Base-by-base conservation (phyloP, 2,888 invertebrate species). In the Sesamia inferens region DNA sequence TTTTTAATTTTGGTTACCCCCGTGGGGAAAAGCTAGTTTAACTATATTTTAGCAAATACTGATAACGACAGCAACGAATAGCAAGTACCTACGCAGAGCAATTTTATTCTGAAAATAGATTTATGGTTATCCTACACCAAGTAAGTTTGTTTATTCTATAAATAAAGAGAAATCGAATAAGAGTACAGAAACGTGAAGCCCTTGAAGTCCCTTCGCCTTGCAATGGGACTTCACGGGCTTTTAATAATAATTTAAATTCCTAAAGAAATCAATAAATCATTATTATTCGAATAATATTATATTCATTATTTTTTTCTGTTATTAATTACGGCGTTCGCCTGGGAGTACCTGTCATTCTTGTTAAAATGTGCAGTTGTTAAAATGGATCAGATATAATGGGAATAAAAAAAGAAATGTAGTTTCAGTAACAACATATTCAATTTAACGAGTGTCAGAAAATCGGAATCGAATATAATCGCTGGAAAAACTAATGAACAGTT, bases 361-460 rank as follows among this genome's bases (percentile, higher is more conserved):
- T 57, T 57, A 31, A 16, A 64, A 57, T 22, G 13, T 31, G 5
- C 13, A 66, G 42, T 24, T 67, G 19, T 44, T 48, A 22, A 75
- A 62, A 62, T 62, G 11, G 16, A 62, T 16, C 48, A 63, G n/a
- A 62, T 61, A n/a, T 44, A 51, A 19, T 51, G 19, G 19, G 5
- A 68, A 62, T 42, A n/a, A 39, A 54, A 31, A 67, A 69, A 75
- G 1, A 55, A 31, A 57, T 7, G 22, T n/a, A 39, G 14, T n/a
- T 55, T 76, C 19, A 22, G 44, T 65, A 47, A 44, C 39, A 58
- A 51, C 10, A 39, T 39, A 22, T 55, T 16, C n/a, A 13, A 61
- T 51, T 79, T 31, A 65, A 73, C 54, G 31, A 79, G 59, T 59
- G 16, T 19, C 61, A 19, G 31, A 22, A 6, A 59, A 55, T 48